A percentile compares a stretch with the other conserved stretches of the same genome.
Conservation (phyloP, 53 echinoderm and acorn worm genomes). For the Glandiceps talaboti region DNA sequence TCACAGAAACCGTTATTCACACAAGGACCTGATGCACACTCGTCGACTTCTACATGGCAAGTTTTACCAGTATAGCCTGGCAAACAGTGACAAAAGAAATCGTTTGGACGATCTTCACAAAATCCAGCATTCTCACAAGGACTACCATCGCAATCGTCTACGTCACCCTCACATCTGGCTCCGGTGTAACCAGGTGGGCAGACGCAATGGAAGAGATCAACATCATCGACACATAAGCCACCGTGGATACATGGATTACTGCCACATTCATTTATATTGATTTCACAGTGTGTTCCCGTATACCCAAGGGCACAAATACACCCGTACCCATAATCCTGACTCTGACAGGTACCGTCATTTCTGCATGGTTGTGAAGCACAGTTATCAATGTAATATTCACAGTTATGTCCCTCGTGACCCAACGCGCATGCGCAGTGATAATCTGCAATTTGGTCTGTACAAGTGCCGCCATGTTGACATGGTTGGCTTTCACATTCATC, state of each 20-base stretch:
- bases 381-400: conserved; percentile 26
- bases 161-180: not conserved
- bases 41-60: conserved; percentile 14
- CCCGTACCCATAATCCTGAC: conserved; percentile 13
- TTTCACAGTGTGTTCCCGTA: not conserved
- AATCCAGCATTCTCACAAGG: conserved; percentile 11
- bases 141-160: not conserved
- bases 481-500: conserved; percentile 37
- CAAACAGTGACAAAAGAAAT: not conserved
- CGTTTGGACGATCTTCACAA: not conserved
- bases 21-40: conserved; percentile 40
- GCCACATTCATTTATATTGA: not conserved
- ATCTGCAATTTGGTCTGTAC: conserved; percentile 18
- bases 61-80: not conserved
- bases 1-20: conserved; percentile 34
- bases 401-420: conserved; percentile 13
- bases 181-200: conserved; percentile 29
- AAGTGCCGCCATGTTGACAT: conserved; percentile 16
- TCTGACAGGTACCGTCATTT: conserved; percentile 50
- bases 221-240: not conserved
- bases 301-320: not conserved
- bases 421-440: conserved; percentile 18
- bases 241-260: not conserved
- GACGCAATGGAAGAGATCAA: not conserved
- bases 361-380: conserved; percentile 58